These are phyloP conservation scores for Jordanella pulchra DNA, from an alignment of 2,797 vertebrate species.

Conservation along the genomic window DNA sequence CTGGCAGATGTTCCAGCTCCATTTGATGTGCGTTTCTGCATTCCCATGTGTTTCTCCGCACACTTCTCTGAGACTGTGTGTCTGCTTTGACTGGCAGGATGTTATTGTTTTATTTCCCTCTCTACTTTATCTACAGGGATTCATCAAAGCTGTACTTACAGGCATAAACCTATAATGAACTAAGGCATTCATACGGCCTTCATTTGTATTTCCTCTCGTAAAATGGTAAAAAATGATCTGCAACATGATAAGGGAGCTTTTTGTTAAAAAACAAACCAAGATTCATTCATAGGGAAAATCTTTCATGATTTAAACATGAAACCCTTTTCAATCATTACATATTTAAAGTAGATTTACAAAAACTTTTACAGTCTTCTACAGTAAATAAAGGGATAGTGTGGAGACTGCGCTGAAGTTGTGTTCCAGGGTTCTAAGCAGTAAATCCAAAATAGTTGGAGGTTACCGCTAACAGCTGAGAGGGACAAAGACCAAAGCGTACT, in stretches of 20 bases:
- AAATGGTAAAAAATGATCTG: slow-evolving; percentile 3
- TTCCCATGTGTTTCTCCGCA: slow-evolving; percentile 44
- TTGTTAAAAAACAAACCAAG: slow-evolving; percentile 5
- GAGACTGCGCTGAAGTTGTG: too few relatives aligned
- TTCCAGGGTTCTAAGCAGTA: too few relatives aligned
- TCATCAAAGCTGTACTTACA: slow-evolving; percentile 25
- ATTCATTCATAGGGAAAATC: slow-evolving; percentile 35
- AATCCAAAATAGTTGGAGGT: too few relatives aligned
- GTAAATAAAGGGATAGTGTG: neutral
- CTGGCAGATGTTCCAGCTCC: slow-evolving; percentile 92
- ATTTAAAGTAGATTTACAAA: slow-evolving; percentile 41
- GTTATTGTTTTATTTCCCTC: slow-evolving; percentile 73
- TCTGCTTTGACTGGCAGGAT: slow-evolving; percentile 67
- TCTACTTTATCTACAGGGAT: slow-evolving; percentile 16
- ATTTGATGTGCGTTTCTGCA: slow-evolving; percentile 68
- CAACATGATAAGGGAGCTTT: slow-evolving; percentile 6
- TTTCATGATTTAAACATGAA: slow-evolving; percentile 38
- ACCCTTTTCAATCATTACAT: slow-evolving; percentile 44
- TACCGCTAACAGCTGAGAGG: too few relatives aligned
- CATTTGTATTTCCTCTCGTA: slow-evolving; percentile 7
- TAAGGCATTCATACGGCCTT: slow-evolving; percentile 11
- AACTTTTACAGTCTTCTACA: slow-evolving; percentile 32
- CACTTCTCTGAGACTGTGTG: slow-evolving; percentile 49
- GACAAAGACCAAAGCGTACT: neutral
- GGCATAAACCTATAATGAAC: slow-evolving; percentile 22